These are phyloP conservation scores for Bubo bubo DNA, from an alignment of 2,113 vertebrate species.

Conservation along the genomic window DNA sequence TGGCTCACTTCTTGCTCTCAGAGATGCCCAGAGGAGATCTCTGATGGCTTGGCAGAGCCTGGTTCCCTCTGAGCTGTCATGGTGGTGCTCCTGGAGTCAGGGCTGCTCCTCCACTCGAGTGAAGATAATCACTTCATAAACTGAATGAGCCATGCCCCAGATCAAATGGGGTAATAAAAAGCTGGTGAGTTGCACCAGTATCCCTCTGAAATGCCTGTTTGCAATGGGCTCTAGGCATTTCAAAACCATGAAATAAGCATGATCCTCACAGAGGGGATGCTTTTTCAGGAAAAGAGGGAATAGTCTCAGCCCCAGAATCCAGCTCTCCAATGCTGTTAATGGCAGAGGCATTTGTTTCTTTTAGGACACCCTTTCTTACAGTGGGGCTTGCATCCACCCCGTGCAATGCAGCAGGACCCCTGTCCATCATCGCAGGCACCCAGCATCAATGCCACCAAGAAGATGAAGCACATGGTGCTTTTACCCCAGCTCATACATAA, in stretches of 20 bases:
- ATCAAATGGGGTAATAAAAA: not conserved
- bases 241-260: not conserved
- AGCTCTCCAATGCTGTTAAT: not conserved
- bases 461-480: not conserved
- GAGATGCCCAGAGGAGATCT: not conserved
- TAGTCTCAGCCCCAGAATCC: not conserved
- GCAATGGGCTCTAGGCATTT: not conserved
- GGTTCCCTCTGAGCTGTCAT: rapidly evolving
- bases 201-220: not conserved
- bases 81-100: not conserved
- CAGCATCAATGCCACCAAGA: not conserved
- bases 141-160: rapidly evolving
- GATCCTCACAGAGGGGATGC: not conserved
- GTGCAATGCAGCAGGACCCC: not conserved
- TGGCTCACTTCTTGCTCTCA: not conserved
- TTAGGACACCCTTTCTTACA: rapidly evolving
- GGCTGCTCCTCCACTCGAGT: not conserved
- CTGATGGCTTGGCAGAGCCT: not conserved
- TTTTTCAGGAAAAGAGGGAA: not conserved
- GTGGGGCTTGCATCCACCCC: not conserved
- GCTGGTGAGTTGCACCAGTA: rapidly evolving
- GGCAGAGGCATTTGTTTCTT: not conserved
- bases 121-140: not conserved
- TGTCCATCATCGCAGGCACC: rapidly evolving
- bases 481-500: rapidly evolving